Conservation (phyloP, 2,888 invertebrate genomes). For the Cordylochernes scorpioides region DNA sequence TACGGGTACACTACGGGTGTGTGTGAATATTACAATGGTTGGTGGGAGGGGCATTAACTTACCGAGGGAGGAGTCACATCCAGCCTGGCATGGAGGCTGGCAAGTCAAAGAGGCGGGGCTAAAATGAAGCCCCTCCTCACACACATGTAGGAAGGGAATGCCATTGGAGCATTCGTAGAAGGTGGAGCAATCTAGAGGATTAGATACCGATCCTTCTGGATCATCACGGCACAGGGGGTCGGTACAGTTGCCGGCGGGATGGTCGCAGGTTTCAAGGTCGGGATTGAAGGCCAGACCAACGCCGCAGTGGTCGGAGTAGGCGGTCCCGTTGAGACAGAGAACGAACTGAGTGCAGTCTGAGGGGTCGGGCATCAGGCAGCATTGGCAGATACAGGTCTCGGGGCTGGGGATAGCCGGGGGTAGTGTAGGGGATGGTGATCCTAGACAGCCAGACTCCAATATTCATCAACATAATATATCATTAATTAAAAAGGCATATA, state of each 20-base stretch:
- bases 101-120: slow-evolving; percentile 15
- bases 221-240: not conserved
- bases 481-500: too few species aligned
- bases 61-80: slow-evolving; percentile 3
- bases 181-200: slow-evolving; percentile 1
- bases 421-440: not conserved
- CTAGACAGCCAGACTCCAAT: too few species aligned
- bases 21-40: too few species aligned
- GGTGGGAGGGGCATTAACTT: too few species aligned
- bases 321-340: slow-evolving; percentile 2
- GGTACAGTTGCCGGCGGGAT: not conserved
- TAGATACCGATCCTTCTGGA: slow-evolving; percentile 2
- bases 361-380: slow-evolving; percentile 4
- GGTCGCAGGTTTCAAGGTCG: slow-evolving; percentile 6
- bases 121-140: slow-evolving; percentile 42
- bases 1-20: too few species aligned
- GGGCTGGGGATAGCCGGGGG: not conserved
- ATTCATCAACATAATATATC: too few species aligned
- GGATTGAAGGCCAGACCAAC: slow-evolving; percentile 6
- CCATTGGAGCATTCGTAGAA: slow-evolving; percentile 27
- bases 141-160: slow-evolving; percentile 33
- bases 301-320: slow-evolving; percentile 1
- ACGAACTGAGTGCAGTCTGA: slow-evolving; percentile 4
- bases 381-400: slow-evolving; percentile 4
- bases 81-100: slow-evolving; percentile 4